phyloP scores from a whole-genome alignment of 2,113 vertebrate species.

The Prochilodus magdalenae region DNA sequence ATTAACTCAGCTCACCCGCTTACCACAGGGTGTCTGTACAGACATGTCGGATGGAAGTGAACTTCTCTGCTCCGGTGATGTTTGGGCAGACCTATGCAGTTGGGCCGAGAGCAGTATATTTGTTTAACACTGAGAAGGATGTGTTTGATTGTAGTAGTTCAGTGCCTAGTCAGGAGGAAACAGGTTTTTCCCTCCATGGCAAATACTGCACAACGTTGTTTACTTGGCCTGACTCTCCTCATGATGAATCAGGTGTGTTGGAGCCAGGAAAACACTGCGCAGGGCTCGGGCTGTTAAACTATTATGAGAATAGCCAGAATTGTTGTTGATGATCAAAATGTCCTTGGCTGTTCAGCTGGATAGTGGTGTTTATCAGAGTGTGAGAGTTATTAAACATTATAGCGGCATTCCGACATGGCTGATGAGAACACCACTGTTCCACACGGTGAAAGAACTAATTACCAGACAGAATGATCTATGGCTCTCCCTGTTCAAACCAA shows the following conservation, averaged over 20 bases:
- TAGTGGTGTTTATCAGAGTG: not conserved
- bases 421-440: slow-evolving; percentile 37
- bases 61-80: not conserved
- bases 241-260: not conserved
- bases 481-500: slow-evolving; percentile 18
- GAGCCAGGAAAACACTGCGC: not conserved
- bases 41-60: slow-evolving; percentile 38
- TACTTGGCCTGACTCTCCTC: not conserved
- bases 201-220: no score
- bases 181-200: no score
- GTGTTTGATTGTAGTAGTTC: no score
- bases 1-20: slow-evolving; percentile 49
- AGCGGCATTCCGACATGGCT: slow-evolving; percentile 9
- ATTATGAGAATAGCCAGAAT: not conserved
- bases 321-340: slow-evolving; percentile 8
- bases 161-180: not conserved
- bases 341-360: slow-evolving; percentile 27
- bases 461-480: slow-evolving; percentile 47
- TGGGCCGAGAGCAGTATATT: not conserved
- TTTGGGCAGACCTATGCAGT: not conserved
- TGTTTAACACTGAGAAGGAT: not conserved
- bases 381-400: slow-evolving; percentile 13
- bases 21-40: slow-evolving; percentile 34
- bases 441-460: slow-evolving; percentile 10
- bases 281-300: not conserved